Percentiles rank a stretch among this genome's conserved stretches.
Conservation (phyloP, 2,113 vertebrate genomes). For the Aepyceros melampus region DNA sequence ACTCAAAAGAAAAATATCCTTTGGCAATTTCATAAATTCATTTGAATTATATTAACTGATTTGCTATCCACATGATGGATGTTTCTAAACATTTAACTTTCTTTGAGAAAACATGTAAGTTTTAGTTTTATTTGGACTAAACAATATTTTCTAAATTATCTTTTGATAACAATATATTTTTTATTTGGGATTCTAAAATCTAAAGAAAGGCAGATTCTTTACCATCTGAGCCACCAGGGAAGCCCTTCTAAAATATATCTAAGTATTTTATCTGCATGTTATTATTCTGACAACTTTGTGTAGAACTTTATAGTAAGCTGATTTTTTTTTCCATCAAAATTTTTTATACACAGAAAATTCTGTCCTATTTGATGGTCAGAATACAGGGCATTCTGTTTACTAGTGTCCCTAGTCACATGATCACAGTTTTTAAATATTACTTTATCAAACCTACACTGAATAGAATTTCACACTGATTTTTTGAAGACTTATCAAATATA, state of each 20-base stretch:
- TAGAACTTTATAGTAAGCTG: constrained; percentile 20
- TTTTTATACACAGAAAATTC: background rate
- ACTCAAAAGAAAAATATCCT: constrained; percentile 27
- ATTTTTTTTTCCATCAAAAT: constrained; percentile 43
- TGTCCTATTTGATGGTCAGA: background rate
- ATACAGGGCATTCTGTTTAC: background rate
- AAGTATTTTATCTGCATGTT: constrained; percentile 46
- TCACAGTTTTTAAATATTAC: background rate
- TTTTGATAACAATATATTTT: background rate
- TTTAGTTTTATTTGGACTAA: constrained; percentile 53
- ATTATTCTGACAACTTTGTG: background rate
- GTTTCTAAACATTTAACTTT: constrained; percentile 45
- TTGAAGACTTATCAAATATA: background rate
- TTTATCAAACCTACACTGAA: background rate
- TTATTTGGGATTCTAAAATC: background rate
- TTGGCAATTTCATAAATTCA: constrained; percentile 8
- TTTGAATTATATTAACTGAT: constrained; percentile 58
- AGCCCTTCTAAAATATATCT: background rate
- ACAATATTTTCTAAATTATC: constrained; percentile 18
- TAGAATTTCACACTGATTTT: background rate
- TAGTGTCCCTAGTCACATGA: background rate
- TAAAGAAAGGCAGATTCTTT: background rate
- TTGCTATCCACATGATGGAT: constrained; percentile 32
- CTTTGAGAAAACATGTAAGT: constrained; percentile 12
- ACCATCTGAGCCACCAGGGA: background rate